phyloP scores from a whole-genome alignment of 2,888 invertebrate species.

The Chydorus sphaericus region DNA sequence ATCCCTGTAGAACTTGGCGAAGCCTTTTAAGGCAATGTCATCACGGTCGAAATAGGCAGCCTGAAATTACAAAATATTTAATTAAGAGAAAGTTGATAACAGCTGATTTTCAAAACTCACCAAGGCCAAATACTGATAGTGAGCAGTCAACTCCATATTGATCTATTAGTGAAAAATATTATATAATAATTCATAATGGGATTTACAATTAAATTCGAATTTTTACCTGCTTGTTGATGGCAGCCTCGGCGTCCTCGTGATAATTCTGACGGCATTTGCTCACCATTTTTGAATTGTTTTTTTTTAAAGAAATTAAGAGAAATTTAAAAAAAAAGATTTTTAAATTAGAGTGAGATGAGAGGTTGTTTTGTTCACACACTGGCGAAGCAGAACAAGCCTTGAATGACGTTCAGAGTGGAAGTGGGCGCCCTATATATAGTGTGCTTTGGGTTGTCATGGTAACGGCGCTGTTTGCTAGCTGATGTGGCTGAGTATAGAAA shows the following conservation, averaged over 20 bases:
- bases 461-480: too few species aligned
- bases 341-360: background rate
- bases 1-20: conserved; percentile 48
- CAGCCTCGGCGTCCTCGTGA: conserved; percentile 22
- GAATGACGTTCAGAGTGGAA: too few species aligned
- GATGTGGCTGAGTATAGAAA: too few species aligned
- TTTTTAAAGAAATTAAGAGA: background rate
- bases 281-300: conserved; percentile 20
- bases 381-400: conserved; percentile 23
- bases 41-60: conserved; percentile 65
- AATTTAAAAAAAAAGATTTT: background rate
- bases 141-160: conserved; percentile 28
- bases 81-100: conserved; percentile 6
- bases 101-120: conserved; percentile 24
- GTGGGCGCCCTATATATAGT: too few species aligned
- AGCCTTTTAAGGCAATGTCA: conserved; percentile 56
- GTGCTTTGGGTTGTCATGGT: too few species aligned
- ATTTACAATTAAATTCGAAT: too few species aligned
- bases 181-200: background rate
- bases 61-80: conserved; percentile 31
- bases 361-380: conserved; percentile 22
- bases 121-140: conserved; percentile 30
- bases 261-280: conserved; percentile 26
- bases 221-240: conserved; percentile 24
- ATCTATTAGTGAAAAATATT: too few species aligned